Conservation (phyloP, 1,140 invertebrate genomes). For the Anoplolepis gracilipes region DNA sequence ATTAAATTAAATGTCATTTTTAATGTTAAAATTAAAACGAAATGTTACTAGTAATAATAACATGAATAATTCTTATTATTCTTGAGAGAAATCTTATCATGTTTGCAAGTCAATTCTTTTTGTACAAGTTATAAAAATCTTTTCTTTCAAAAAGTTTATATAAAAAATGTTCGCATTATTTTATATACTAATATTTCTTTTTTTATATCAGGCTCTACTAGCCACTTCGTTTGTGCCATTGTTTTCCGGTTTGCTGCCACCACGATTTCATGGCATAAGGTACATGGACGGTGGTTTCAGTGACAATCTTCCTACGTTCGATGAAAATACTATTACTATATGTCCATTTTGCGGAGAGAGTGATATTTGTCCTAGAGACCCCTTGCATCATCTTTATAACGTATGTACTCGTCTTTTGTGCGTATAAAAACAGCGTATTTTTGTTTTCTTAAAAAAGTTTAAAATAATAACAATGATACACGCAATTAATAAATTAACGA, state of each 20-base stretch:
- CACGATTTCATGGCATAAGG: constrained; percentile 94
- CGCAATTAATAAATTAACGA: no score
- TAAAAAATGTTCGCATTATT: neutral
- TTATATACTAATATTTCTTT: constrained; percentile 3
- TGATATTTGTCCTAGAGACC: constrained; percentile 98
- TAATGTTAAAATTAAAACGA: neutral
- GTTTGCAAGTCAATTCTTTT: no score
- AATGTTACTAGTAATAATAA: neutral
- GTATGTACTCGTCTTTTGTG: constrained; percentile 85
- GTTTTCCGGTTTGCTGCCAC: constrained; percentile 97
- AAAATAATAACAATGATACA: neutral
- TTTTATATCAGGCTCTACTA: constrained; percentile 91
- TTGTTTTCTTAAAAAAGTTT: neutral
- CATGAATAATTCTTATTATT: neutral
- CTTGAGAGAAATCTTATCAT: no score
- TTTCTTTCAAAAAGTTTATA: no score
- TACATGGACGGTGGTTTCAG: constrained; percentile 99
- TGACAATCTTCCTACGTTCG: constrained; percentile 97
- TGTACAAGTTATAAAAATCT: no score
- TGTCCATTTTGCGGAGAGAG: constrained; percentile 99
- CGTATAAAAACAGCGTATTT: neutral
- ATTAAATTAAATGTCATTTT: neutral
- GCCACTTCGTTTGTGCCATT: constrained; percentile 98
- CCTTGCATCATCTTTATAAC: constrained; percentile 94
- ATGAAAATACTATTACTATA: constrained; percentile 98